A percentile compares a stretch with the other conserved stretches of the same genome.
Conservation (phyloP, 1,140 invertebrate species). For the Psix sp. region DNA sequence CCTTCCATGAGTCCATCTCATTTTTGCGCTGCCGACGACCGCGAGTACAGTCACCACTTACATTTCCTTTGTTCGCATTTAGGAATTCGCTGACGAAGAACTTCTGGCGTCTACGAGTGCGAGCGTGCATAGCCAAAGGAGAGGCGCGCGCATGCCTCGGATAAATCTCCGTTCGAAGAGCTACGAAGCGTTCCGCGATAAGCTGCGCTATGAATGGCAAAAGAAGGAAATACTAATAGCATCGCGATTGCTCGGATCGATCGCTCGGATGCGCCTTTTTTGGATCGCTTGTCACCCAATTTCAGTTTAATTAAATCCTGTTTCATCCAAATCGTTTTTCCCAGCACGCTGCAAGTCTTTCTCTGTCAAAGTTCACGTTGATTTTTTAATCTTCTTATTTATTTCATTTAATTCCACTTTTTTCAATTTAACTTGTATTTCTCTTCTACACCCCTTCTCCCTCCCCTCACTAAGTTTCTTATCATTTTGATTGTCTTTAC, state of each 20-base stretch:
- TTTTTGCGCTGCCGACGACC: constrained; percentile 32
- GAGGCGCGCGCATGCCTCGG: constrained; percentile 37
- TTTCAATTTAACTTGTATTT: too few species aligned
- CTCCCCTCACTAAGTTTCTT: too few species aligned
- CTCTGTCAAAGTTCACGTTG: too few species aligned
- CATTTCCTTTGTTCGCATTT: constrained; percentile 60
- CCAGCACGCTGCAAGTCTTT: too few species aligned
- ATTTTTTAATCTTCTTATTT: too few species aligned
- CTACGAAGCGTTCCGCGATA: constrained; percentile 23
- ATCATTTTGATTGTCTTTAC: too few species aligned
- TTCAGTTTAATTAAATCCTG: constrained; percentile 12
- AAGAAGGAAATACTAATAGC: constrained; percentile 35
- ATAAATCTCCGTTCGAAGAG: constrained; percentile 35
- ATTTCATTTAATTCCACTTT: too few species aligned
- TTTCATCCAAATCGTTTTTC: neutral
- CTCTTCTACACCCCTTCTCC: too few species aligned
- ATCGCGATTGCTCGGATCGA: constrained; percentile 27
- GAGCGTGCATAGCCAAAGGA: constrained; percentile 45
- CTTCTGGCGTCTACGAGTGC: constrained; percentile 60
- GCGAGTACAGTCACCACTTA: constrained; percentile 30
- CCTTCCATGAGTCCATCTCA: constrained; percentile 33
- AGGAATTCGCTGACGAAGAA: constrained; percentile 65
- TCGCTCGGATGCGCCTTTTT: constrained; percentile 21
- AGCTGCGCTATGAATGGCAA: constrained; percentile 30
- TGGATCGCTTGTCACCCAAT: constrained; percentile 1